Conservation (phyloP, 2,888 invertebrate genomes). For the Peribatodes rhomboidaria region DNA sequence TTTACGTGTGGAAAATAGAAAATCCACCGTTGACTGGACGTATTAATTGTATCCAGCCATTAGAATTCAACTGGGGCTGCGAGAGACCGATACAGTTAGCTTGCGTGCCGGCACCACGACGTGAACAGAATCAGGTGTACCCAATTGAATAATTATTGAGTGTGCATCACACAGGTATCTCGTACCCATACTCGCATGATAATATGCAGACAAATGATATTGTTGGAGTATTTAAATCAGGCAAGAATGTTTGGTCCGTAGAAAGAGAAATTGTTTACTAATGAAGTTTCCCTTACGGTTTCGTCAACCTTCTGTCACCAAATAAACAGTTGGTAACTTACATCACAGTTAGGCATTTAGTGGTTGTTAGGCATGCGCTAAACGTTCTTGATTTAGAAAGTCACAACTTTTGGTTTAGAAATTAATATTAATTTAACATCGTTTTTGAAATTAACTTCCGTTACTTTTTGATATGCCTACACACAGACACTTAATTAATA, state of each 20-base stretch:
- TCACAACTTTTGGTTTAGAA: slow-evolving; percentile 26
- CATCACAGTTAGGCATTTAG: slow-evolving; percentile 40
- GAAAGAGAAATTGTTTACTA: slow-evolving; percentile 73
- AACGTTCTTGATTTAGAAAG: slow-evolving; percentile 42
- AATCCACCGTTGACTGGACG: slow-evolving; percentile 84
- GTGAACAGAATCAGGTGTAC: slow-evolving; percentile 77
- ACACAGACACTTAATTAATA: background rate
- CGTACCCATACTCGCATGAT: slow-evolving; percentile 60
- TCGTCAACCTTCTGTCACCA: slow-evolving; percentile 43
- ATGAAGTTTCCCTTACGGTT: slow-evolving; percentile 61
- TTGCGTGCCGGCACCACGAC: slow-evolving; percentile 76
- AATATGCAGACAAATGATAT: slow-evolving; percentile 61
- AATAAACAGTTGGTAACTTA: slow-evolving; percentile 43
- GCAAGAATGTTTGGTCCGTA: slow-evolving; percentile 53
- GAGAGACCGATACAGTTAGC: slow-evolving; percentile 80
- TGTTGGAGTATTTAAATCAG: slow-evolving; percentile 59
- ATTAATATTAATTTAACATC: slow-evolving; percentile 17
- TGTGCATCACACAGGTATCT: slow-evolving; percentile 44
- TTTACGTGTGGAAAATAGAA: slow-evolving; percentile 87
- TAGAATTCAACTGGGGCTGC: slow-evolving; percentile 80
- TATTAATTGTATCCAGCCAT: slow-evolving; percentile 82
- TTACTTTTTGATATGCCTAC: background rate
- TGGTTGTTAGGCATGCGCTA: slow-evolving; percentile 27
- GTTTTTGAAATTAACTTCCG: slow-evolving; percentile 5
- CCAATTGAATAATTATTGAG: slow-evolving; percentile 64